Evolutionary conservation across 1,140 invertebrate genomes (phyloP).

Genomic region (Ceratosolen fusciceps): DNA sequence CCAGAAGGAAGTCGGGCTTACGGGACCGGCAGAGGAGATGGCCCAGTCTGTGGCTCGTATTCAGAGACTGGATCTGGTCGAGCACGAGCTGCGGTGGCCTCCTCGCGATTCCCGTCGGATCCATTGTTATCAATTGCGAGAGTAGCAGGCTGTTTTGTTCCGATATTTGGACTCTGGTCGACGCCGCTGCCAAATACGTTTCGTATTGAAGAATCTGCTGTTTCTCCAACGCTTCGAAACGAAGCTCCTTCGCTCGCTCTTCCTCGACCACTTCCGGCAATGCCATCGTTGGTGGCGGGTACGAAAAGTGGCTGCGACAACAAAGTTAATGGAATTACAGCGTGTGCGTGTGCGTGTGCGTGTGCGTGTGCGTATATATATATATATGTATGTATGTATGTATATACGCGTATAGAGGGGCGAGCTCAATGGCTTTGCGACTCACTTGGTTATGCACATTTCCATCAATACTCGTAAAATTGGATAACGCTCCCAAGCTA

Average conservation of each 20-base stretch:
- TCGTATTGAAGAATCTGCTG: constrained; percentile 94
- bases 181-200: constrained; percentile 91
- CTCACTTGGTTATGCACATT: constrained; percentile 95
- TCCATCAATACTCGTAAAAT: constrained; percentile 93
- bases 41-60: constrained; percentile 86
- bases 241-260: constrained; percentile 76
- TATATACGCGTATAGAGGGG: too few relatives aligned
- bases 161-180: constrained; percentile 87
- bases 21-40: constrained; percentile 90
- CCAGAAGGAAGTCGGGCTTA: constrained; percentile 92
- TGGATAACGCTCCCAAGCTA: constrained; percentile 93
- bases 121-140: constrained; percentile 83
- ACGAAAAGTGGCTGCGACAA: constrained; percentile 77
- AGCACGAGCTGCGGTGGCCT: constrained; percentile 83
- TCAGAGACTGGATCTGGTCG: constrained; percentile 86
- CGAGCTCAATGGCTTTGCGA: too few relatives aligned
- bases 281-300: constrained; percentile 81
- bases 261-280: constrained; percentile 76
- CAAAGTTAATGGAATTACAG: not conserved
- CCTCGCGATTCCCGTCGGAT: constrained; percentile 85
- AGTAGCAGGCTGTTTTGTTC: constrained; percentile 91
- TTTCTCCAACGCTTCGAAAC: constrained; percentile 82
- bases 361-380: too few relatives aligned
- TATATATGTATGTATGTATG: too few relatives aligned
- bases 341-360: too few relatives aligned